phyloP scores from a whole-genome alignment of 2,113 vertebrate genomes.

The Apodemus speciosus region DNA sequence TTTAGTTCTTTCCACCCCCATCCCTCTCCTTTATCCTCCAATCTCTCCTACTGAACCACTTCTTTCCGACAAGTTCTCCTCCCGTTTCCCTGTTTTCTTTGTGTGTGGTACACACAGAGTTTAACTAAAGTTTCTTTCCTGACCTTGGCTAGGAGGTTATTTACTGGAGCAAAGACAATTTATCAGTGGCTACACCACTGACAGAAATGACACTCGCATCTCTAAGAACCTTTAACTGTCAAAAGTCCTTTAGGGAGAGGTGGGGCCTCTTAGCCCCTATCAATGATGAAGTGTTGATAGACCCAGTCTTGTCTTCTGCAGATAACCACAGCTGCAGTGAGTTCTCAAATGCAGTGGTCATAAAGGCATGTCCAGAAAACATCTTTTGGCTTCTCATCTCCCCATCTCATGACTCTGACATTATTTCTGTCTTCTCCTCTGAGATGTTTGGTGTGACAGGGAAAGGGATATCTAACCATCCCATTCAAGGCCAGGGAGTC shows the following conservation, averaged over 20 bases:
- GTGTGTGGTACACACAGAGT: not conserved
- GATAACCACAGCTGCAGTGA: not conserved
- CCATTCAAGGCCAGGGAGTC: not conserved
- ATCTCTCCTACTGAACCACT: not conserved
- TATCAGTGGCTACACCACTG: not conserved
- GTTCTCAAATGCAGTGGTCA: not conserved
- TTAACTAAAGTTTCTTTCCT: not conserved
- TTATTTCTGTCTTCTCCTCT: not conserved
- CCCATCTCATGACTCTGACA: not conserved
- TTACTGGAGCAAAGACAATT: not conserved
- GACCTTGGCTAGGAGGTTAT: not conserved
- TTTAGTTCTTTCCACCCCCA: not conserved
- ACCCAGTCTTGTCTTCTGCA: not conserved
- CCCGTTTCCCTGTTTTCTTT: not conserved
- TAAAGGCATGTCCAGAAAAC: not conserved
- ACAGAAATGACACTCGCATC: not conserved
- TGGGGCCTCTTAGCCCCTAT: not conserved
- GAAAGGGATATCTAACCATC: not conserved
- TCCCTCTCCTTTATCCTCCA: not conserved
- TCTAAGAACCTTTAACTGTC: not conserved
- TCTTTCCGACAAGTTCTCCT: not conserved
- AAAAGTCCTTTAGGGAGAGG: not conserved
- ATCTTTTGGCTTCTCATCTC: not conserved
- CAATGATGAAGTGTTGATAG: not conserved
- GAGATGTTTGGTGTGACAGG: not conserved